Evolutionary conservation across 2,888 invertebrate genomes (phyloP), one percentile per base, ranked within the genome.

Genomic region (Acholoe squamosa): DNA sequence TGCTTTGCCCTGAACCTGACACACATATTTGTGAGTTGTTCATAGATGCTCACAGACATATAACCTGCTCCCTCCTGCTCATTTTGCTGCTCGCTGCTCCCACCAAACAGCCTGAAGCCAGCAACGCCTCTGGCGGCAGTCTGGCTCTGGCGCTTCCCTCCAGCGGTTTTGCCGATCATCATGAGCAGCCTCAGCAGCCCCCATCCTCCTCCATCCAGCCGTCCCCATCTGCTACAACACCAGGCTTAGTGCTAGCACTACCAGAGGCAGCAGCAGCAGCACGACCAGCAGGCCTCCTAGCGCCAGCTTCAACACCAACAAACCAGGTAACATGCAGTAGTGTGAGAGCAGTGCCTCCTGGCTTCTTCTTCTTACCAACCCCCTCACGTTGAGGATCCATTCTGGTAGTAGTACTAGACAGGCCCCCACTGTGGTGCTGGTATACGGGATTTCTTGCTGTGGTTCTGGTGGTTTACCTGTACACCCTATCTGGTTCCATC

Each of bases 281-380:
- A 61, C 61, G 22, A 61, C 3, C 61, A 61, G 61, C 43, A n/a
- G 61, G 61, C 43, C 43, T 61, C 22, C 22, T 61, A 61, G 61
- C 61, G 61, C 61, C 61, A n/a, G n/a, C n/a, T 14, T 19, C 61
- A 61, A 61, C 61, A 61, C 61, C 61, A 61, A 61, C 61, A n/a
- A 61, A n/a, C 61, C 19, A 61, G 61, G 61, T 61, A 61, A 61
- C 61, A 61, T 61, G 61, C 61, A n/a, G 61, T 61, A 61, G 61
- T 19, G 3, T n/a, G 61, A 19, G 61, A n/a, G 61, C 61, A 19
- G 5, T 43, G 43, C 43, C 10, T 3, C 7, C 61, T 19, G 12
- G 5, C 19, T 14, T 19, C n/a, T 61, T 43, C 43, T 43, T 43
- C 10, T 43, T 10, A 43, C 10, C 43, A 43, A 3, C 61, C 22